Evolutionary conservation across 2,888 invertebrate genomes (phyloP).

Genomic region (Mantis religiosa): DNA sequence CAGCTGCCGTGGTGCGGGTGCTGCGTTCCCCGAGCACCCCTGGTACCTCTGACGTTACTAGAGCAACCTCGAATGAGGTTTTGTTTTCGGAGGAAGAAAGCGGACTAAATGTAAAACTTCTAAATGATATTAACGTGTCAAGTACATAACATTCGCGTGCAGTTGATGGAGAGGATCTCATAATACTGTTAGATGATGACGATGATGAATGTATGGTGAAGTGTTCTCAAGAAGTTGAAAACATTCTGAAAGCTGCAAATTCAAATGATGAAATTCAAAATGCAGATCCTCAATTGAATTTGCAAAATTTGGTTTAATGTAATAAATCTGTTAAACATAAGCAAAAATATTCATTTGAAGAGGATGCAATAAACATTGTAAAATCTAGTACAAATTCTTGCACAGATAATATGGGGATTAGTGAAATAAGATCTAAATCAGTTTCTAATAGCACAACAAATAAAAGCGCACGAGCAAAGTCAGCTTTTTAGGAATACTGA

Average conservation of each 20-base stretch:
- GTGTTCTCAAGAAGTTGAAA: slow-evolving; percentile 13
- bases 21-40: no score
- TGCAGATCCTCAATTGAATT: not conserved
- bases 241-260: not conserved
- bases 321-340: not conserved
- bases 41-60: no score
- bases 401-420: not conserved
- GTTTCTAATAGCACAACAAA: not conserved
- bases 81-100: not conserved
- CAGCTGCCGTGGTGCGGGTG: no score
- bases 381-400: not conserved
- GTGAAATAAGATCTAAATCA: not conserved
- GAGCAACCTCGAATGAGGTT: no score
- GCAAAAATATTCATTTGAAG: not conserved
- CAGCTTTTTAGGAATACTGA: not conserved
- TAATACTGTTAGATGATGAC: not conserved
- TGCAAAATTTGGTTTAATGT: not conserved
- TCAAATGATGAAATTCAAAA: not conserved
- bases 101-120: not conserved
- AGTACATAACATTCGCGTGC: not conserved
- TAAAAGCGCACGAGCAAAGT: not conserved
- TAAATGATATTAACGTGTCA: not conserved
- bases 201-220: not conserved
- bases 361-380: not conserved
- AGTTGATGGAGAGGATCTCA: not conserved